Percentiles rank a stretch among this genome's conserved stretches.
phyloP scores from a whole-genome alignment of 2,113 vertebrate species.

The Struthidea cinerea region DNA sequence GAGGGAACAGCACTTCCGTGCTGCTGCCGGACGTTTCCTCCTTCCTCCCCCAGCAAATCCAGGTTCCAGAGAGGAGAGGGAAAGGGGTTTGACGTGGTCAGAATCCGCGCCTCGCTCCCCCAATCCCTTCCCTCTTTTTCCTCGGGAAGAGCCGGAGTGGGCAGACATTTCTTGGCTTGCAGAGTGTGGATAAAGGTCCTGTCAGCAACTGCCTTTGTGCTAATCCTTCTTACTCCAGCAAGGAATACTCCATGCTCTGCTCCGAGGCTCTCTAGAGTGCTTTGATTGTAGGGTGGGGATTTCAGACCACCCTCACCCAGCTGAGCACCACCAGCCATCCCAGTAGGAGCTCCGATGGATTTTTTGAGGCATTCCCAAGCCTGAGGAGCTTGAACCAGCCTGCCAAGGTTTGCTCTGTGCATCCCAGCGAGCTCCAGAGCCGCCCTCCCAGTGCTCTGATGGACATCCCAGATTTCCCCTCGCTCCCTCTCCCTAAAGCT shows the following conservation, averaged over 20 bases:
- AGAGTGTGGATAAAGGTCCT: background rate
- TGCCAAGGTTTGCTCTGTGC: background rate
- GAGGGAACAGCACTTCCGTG: background rate
- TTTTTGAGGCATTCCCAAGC: background rate
- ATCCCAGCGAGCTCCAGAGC: background rate
- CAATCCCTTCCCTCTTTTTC: background rate
- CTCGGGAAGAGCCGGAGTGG: background rate
- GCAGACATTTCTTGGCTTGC: background rate
- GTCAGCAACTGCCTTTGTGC: constrained; percentile 10
- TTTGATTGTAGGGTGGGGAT: background rate
- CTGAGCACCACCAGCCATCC: background rate
- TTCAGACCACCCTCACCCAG: background rate
- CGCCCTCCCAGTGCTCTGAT: background rate
- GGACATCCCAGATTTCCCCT: constrained; percentile 46
- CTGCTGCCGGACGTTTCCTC: background rate
- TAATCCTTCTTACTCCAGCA: background rate
- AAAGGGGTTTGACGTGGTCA: background rate
- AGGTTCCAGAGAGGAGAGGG: background rate
- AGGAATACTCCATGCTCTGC: background rate
- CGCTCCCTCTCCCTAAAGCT: background rate
- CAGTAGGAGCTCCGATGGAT: accelerated
- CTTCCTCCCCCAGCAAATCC: background rate
- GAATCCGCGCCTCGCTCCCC: background rate
- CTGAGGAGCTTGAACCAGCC: background rate
- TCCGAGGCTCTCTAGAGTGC: background rate